Base-by-base conservation (phyloP, 1,140 invertebrate species). In the Hyposmocoma kahamanoa region DNA sequence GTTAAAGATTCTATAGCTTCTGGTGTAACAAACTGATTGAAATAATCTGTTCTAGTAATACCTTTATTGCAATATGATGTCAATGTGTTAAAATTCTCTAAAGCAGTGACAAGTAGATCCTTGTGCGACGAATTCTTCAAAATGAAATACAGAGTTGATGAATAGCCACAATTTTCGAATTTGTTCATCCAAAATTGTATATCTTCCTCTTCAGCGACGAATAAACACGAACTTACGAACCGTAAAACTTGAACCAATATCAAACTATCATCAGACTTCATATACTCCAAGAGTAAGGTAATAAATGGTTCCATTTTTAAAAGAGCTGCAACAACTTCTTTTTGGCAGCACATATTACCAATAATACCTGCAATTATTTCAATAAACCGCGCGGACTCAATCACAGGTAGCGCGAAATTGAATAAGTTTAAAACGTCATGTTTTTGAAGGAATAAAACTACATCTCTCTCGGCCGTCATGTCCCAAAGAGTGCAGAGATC, bases 401-500 rank as follows among this genome's bases (percentile, higher is more conserved):
- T 87, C 62, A 59, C 90, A 67, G 55, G 88, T 67, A 38, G 84
- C 70, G 53, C 75, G 63, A 68, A 87, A 69, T 52, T 87, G 55
- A 59, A 86, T 15, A 94, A 70, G 38, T 90, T 87, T 8, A 92
- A 77, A 54, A 90, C 89, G 43, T 92, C 87, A 53, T 92, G 87
- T 58, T 91, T 84, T 42, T 91, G 69, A 2, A 94, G 78, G 65
- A 91, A 90, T n/a, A 88, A 53, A 1, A 91, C 90, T 2, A 94
- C 89, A 63, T 93, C 93, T 61, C 88, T 87, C 51, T 94, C 90
- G 0, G 90, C 74, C 8, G 92, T 92, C 91, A 94, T 93, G 57
- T 95, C 92, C 93, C 93, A 95, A 1, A 95, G 64, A 17, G 88
- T 89, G 62, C 92, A 93, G 3, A 94, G 76, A 51, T 94, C 90